Conservation (phyloP, 35 echinoderm and acorn worm species). For the Ptychodera flava region DNA sequence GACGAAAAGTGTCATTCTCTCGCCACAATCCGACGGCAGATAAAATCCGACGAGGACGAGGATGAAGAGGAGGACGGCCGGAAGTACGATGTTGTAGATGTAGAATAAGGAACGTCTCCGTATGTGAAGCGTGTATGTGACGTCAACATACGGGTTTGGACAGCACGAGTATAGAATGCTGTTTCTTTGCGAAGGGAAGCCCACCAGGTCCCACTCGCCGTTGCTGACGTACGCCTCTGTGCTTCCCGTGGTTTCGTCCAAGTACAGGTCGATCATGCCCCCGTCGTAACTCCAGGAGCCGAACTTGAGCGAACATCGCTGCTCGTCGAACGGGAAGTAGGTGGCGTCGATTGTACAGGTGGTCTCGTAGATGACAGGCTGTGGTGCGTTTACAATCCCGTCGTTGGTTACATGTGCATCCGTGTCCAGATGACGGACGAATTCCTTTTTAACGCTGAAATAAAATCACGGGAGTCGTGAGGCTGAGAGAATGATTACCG, state of each 20-base stretch:
- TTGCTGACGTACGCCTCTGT: constrained; percentile 66
- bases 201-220: constrained; percentile 84
- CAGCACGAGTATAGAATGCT: constrained; percentile 81
- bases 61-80: neutral
- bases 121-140: neutral
- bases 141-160: neutral
- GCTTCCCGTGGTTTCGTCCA: constrained; percentile 28
- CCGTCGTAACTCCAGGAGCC: constrained; percentile 86
- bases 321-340: constrained; percentile 92
- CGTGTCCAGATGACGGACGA: constrained; percentile 28
- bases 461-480: too few species aligned
- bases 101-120: neutral
- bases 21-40: neutral
- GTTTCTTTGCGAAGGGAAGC: constrained; percentile 62
- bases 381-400: constrained; percentile 60
- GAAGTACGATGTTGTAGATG: neutral
- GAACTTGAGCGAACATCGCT: constrained; percentile 75
- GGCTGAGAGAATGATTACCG: too few species aligned
- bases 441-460: neutral
- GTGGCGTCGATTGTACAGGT: constrained; percentile 76
- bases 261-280: constrained; percentile 65
- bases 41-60: neutral
- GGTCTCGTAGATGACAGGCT: constrained; percentile 78
- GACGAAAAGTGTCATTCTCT: neutral
- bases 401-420: constrained; percentile 60